Conservation (phyloP, 1,140 invertebrate genomes). For the Drosophila simulans region DNA sequence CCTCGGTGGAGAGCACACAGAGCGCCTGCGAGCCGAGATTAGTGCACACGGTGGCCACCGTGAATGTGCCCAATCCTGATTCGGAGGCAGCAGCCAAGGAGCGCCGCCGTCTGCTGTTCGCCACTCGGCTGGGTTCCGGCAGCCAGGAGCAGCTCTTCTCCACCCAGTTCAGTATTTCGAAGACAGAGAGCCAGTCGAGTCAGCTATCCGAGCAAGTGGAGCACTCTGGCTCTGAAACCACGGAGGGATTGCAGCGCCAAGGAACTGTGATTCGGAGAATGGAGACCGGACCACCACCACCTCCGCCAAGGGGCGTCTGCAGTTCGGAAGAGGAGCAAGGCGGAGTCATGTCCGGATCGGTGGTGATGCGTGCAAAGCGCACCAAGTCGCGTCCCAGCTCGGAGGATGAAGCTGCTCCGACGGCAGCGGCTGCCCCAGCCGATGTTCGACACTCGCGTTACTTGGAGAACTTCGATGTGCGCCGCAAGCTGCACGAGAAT, state of each 20-base stretch:
- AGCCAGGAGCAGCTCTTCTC: slow-evolving; percentile 85
- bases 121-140: slow-evolving; percentile 84
- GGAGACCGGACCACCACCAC: slow-evolving; percentile 24
- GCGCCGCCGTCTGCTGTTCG: slow-evolving; percentile 83
- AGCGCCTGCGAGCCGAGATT: slow-evolving; percentile 64
- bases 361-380: slow-evolving; percentile 63
- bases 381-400: slow-evolving; percentile 70
- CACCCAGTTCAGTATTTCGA: slow-evolving; percentile 85
- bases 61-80: slow-evolving; percentile 44
- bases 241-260: slow-evolving; percentile 69
- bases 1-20: slow-evolving; percentile 74
- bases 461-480: slow-evolving; percentile 82
- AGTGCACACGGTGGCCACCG: slow-evolving; percentile 70
- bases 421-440: slow-evolving; percentile 37
- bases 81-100: slow-evolving; percentile 67
- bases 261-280: slow-evolving; percentile 69
- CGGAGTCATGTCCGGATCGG: slow-evolving; percentile 8
- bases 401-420: slow-evolving; percentile 64
- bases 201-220: slow-evolving; percentile 84
- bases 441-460: slow-evolving; percentile 77
- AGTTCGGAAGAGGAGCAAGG: slow-evolving; percentile 63
- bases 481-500: slow-evolving; percentile 78
- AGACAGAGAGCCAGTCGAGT: slow-evolving; percentile 85
- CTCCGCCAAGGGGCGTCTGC: slow-evolving; percentile 34
- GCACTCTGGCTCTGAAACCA: slow-evolving; percentile 36